Base-by-base conservation (phyloP, 2,113 vertebrate genomes). In the Tapirus terrestris region DNA sequence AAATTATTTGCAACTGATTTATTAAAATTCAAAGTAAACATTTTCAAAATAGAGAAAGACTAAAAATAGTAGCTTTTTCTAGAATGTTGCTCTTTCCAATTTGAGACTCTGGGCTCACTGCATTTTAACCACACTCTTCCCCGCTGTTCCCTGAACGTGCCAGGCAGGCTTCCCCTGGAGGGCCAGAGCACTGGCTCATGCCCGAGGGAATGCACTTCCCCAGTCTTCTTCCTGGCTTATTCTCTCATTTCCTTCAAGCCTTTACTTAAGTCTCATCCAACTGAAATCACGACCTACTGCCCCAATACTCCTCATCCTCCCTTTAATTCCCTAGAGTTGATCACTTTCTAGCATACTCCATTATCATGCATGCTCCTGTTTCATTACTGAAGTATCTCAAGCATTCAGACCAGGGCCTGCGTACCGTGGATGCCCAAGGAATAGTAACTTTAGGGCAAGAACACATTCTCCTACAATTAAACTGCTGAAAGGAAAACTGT, bases 1-100 rank as follows among this genome's bases (percentile, higher is more conserved):
- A 97, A 91, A 68, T n/a, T 53, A 94, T 96, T 82, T 93, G 73
- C 27, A 94, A 67, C 9, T 60, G 45, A 89, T 73, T 75, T 92
- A 89, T 73, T 89, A 77, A 89, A 97, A 92, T 88, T 72, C 43
- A 18, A 89, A 68, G 21, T 56, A 95, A 82, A 70, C 81, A 89
- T 82, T 86, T 95, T 77, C 45, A 51, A 97, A 92, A 79, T 68
- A 65, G 0, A 3, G 43, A 81, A 77, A 72, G 36, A 45, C 20
- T 48, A 92, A 33, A 86, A 92, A 51, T 56, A 20, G 63, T 1
- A 58, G 43, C 4, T 93, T 82, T 94, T 89, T 76, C 68, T 87
- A 89, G 61, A 70, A 11, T 33, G 31, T 51, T 63, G 21, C 60
- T 82, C 51, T 73, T 83, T 87, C 20, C 67, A 29, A 60, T 70